phyloP scores from a whole-genome alignment of 1,140 invertebrate genomes.

The Diorhabda sublineata region DNA sequence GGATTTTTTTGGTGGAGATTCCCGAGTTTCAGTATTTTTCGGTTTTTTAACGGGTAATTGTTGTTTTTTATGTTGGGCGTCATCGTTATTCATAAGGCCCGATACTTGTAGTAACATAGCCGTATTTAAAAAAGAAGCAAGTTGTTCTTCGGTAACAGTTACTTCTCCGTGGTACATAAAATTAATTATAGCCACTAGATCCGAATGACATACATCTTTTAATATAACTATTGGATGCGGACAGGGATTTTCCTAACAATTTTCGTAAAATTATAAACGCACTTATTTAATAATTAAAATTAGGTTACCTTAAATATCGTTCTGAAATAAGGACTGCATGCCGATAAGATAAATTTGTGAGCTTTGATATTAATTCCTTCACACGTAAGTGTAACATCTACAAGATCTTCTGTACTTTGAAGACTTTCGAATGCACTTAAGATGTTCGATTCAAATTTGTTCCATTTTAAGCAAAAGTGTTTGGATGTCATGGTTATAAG shows the following conservation, averaged over 20 bases:
- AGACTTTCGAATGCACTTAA: constrained; percentile 54
- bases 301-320: constrained; percentile 47
- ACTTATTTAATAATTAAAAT: background rate
- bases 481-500: constrained; percentile 43
- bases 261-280: constrained; percentile 5
- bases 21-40: constrained; percentile 25
- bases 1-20: constrained; percentile 31
- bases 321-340: constrained; percentile 52
- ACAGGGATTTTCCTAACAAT: constrained; percentile 68
- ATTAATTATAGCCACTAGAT: constrained; percentile 64
- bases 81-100: constrained; percentile 53
- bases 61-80: constrained; percentile 23
- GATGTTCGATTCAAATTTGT: constrained; percentile 59
- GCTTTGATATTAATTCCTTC: constrained; percentile 53
- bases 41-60: constrained; percentile 25
- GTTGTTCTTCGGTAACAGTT: constrained; percentile 66
- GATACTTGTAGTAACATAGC: constrained; percentile 70
- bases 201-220: constrained; percentile 64
- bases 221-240: constrained; percentile 78
- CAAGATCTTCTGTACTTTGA: constrained; percentile 54
- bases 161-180: constrained; percentile 80
- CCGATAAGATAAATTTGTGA: constrained; percentile 53
- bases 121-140: constrained; percentile 67
- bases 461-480: constrained; percentile 62
- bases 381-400: constrained; percentile 60